Conservation (phyloP, 2,888 invertebrate species). For the Eupeodes luniger region DNA sequence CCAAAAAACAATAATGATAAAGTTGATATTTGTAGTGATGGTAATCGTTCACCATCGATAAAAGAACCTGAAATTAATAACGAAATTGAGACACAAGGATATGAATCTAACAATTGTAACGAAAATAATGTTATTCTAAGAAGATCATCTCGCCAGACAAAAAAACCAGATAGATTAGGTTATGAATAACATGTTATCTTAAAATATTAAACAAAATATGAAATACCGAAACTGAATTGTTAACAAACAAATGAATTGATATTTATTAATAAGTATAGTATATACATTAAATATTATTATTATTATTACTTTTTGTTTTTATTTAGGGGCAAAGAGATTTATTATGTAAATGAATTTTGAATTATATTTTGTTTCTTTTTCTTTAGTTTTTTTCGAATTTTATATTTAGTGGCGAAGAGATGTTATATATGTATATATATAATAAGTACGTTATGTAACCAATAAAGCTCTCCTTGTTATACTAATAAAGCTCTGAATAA, state of each 20-base stretch:
- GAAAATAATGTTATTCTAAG: conserved; percentile 2
- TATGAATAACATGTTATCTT: neutral
- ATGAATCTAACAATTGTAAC: neutral
- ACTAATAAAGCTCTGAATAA: too few species aligned
- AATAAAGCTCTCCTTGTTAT: conserved; percentile 2
- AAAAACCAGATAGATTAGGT: neutral
- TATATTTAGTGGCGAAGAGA: neutral
- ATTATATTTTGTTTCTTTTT: conserved; percentile 1
- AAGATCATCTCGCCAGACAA: conserved; percentile 12
- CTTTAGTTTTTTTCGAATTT: neutral
- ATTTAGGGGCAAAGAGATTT: neutral
- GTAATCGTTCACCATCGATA: too few species aligned
- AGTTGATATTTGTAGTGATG: too few species aligned
- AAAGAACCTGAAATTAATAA: neutral
- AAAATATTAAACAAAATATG: neutral
- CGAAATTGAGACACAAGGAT: neutral
- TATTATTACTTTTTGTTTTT: neutral
- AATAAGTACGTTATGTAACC: neutral
- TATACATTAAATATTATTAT: conserved; percentile 2
- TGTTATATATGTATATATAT: neutral
- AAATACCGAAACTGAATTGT: neutral
- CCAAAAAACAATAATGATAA: neutral
- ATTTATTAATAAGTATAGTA: neutral
- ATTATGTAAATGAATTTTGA: neutral
- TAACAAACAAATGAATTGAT: neutral